Base-by-base conservation (phyloP, 2,888 invertebrate species). In the Dilophus febrilis region DNA sequence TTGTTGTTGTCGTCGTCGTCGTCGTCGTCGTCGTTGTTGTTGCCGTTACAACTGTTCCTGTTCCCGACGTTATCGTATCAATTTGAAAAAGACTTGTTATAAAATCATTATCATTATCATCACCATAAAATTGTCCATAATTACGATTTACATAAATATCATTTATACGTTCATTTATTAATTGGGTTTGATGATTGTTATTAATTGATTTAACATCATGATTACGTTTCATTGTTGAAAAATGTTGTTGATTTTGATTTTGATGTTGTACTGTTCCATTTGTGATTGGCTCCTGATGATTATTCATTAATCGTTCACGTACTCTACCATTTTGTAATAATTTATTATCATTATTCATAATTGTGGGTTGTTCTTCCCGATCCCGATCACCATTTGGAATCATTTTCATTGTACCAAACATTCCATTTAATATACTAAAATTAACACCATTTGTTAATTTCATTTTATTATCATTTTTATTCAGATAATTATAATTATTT, bases 131-230 rank as follows among this genome's bases (percentile, higher is more conserved):
- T 38, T 38, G 32, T 5, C 40, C 34, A 6, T 40, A 13, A 27
- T 44, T 41, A 7, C 48, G 44, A 42, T 48, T 48, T 5, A 48
- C 47, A 42, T 46, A 48, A 17, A 48, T 47, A 43, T 48, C 48
- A 43, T 41, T 46, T 30, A 46, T 46, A 40, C 46, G 46, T 31
- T 48, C 47, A 38, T 33, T 33, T 16, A 33, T 14, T 6, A 11
- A 16, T 5, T 33, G 8, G 4, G 8, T 10, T 5, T 14, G 8
- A 33, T n/a, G 4, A 14, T 33, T 33, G 13, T 11, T 22, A 22
- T 22, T 22, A 8, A 22, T 8, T 6, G 22, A 22, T 22, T 22
- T 22, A 7, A 10, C n/a, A 30, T 14, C 30, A n/a, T n/a, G n/a
- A 30, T 30, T 4, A 32, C 4, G 10, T 4, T 7, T 5, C 14